Evolutionary conservation across 2,797 vertebrate genomes (phyloP).

Genomic region (Xenopus petersii): DNA sequence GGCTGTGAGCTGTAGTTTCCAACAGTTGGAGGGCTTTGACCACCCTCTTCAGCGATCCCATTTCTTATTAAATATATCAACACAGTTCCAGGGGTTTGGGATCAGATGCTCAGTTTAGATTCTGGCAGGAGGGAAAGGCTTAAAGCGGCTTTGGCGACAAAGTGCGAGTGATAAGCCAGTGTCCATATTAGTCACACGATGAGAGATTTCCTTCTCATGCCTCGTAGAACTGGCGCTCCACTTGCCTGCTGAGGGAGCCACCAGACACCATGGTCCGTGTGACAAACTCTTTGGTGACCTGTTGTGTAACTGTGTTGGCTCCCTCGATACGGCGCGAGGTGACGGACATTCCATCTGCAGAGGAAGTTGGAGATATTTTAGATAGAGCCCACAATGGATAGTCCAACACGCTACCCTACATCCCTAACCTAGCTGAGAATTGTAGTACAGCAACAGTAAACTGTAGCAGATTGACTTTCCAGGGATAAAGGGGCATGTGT

Average conservation of each 20-base stretch:
- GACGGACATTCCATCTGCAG: constrained; percentile 76
- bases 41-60: not conserved
- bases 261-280: constrained; percentile 77
- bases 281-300: constrained; percentile 87
- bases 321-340: constrained; percentile 77
- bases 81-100: not conserved
- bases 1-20: not conserved
- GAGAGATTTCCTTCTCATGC: constrained; percentile 63
- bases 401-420: no score
- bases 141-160: constrained; percentile 14
- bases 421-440: no score
- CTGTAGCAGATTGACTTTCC: no score
- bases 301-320: constrained; percentile 80
- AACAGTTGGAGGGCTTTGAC: not conserved
- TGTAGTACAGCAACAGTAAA: no score
- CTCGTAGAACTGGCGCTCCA: constrained; percentile 82
- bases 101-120: constrained; percentile 8
- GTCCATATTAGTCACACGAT: constrained; percentile 6
- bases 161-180: not conserved
- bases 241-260: constrained; percentile 77
- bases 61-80: not conserved
- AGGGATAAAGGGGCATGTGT: no score
- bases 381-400: not conserved
- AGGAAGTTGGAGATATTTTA: not conserved
- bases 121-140: constrained; percentile 7